Base-by-base conservation (phyloP, 2,888 invertebrate genomes). In the Troides aeacus region DNA sequence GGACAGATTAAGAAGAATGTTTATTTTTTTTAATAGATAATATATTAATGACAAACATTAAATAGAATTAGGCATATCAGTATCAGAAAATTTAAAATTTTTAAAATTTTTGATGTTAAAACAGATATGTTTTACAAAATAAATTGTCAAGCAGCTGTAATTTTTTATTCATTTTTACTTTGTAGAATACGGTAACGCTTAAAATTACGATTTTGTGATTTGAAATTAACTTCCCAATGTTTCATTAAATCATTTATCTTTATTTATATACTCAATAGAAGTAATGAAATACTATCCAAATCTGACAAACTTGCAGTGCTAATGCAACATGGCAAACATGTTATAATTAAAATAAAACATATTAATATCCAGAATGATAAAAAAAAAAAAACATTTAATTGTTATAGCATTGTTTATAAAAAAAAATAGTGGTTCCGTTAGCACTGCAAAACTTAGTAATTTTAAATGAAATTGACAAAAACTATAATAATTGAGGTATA, bases 231-330 rank as follows among this genome's bases (percentile, higher is more conserved):
- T 30, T 30, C 5, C 30, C 30, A 30, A 30, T 30, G 5, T 30
- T 4, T 5, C 30, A 30, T 30, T 30, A 30, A 30, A 30, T 30
- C 3, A 30, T 30, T 5, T 15, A 46, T 46, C 46, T 15, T 46
- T 46, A 6, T 30, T 36, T 39, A 53, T 21, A 53, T 60, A 70
- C 70, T 70, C 70, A 70, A 70, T 70, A 70, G 70, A 70, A 70
- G 67, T 70, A 70, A 64, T 17, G 70, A 42, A 70, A 63, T 56
- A 39, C 53, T n/a, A 57, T 42, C 56, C 36, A 42, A 60, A 62
- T n/a, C 62, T 61, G 67, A 70, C 66, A 70, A 64, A 67, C 57
- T 63, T 70, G 61, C 70, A 70, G 67, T 70, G 70, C 70, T 67
- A 64, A 66, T 64, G 64, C 42, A 21, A 21, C 36, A 23, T 58